Evolutionary conservation across 2,797 vertebrate genomes (phyloP).

Genomic region (Myotis myotis): DNA sequence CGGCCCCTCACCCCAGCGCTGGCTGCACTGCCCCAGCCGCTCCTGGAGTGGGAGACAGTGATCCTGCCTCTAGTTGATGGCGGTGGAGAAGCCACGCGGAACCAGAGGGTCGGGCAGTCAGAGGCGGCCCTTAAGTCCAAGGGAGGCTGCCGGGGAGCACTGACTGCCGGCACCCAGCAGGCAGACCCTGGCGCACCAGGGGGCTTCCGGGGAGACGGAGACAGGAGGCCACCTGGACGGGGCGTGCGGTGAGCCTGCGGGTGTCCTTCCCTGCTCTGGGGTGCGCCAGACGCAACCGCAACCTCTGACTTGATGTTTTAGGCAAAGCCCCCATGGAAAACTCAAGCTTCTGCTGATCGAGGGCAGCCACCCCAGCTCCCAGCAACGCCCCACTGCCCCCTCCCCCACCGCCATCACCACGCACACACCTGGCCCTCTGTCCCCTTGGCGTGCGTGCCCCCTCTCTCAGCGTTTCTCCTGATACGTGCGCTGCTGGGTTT

Average conservation of each 20-base stretch:
- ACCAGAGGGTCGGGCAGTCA: neutral
- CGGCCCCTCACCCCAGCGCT: neutral
- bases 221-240: neutral
- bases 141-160: neutral
- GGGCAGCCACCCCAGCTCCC: neutral
- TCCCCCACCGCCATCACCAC: neutral
- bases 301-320: neutral
- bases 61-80: neutral
- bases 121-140: neutral
- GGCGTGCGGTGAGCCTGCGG: neutral
- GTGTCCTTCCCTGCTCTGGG: no score
- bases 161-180: neutral
- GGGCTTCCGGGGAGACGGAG: neutral
- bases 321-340: neutral
- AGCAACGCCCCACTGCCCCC: neutral
- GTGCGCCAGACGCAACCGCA: neutral
- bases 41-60: neutral
- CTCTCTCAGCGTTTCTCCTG: neutral
- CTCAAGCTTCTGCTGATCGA: accelerated
- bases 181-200: neutral
- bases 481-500: neutral
- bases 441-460: accelerated
- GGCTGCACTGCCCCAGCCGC: neutral
- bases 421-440: neutral
- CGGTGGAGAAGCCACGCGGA: neutral